Percentiles rank a stretch among this genome's conserved stretches.
These are phyloP conservation scores for Ommatoiulus sabulosus DNA, from an alignment of 2,888 invertebrate genomes.

Conservation along the genomic window DNA sequence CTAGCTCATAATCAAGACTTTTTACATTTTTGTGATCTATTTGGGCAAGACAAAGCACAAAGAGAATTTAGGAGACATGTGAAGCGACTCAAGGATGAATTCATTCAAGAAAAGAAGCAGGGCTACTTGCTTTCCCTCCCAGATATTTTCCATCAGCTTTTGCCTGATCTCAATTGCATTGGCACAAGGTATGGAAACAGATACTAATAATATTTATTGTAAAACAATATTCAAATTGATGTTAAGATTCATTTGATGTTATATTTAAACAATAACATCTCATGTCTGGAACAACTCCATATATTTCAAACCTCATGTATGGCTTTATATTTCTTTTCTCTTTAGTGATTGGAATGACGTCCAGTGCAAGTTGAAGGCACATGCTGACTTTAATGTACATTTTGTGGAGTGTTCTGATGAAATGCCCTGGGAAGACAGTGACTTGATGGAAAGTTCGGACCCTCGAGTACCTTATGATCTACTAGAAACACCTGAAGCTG, in stretches of 20 bases:
- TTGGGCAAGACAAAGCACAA: constrained; percentile 87
- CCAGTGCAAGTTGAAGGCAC: constrained; percentile 85
- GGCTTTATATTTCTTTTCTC: constrained; percentile 51
- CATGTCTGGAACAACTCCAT: too few species aligned
- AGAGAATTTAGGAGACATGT: constrained; percentile 82
- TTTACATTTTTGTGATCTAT: constrained; percentile 85
- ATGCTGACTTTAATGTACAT: constrained; percentile 93
- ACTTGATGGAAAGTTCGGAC: constrained; percentile 75
- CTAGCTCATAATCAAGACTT: constrained; percentile 89
- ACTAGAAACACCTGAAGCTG: constrained; percentile 89
- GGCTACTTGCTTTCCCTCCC: constrained; percentile 83
- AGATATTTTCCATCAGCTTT: constrained; percentile 80
- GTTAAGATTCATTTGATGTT: too few species aligned
- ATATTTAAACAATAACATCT: too few species aligned
- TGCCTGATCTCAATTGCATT: constrained; percentile 80
- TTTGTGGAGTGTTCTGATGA: constrained; percentile 87
- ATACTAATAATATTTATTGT: background rate
- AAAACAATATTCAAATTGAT: too few species aligned
- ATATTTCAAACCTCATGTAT: background rate
- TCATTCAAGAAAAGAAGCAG: constrained; percentile 80
- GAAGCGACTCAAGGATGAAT: constrained; percentile 84
- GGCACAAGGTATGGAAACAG: constrained; percentile 72
- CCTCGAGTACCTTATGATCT: constrained; percentile 92
- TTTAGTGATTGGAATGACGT: constrained; percentile 90
- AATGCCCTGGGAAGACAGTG: constrained; percentile 81